A percentile compares a stretch with the other conserved stretches of the same genome.
Evolutionary conservation across 2,888 invertebrate genomes (phyloP).

Genomic region (Baronia brevicornis): DNA sequence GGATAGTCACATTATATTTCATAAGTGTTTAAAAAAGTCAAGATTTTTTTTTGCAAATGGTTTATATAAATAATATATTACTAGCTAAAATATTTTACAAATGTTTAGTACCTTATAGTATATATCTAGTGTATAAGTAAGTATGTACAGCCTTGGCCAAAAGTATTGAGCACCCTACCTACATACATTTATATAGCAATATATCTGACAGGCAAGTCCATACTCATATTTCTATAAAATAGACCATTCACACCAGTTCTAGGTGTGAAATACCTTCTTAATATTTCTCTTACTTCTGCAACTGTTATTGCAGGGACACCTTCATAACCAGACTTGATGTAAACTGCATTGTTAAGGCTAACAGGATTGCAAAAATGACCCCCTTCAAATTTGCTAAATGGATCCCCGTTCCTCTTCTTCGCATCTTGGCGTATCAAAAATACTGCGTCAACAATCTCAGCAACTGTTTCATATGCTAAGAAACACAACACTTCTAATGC

Average conservation of each 20-base stretch:
- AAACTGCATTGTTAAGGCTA: conserved; percentile 73
- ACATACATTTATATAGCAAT: conserved; percentile 40
- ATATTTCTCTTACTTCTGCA: conserved; percentile 87
- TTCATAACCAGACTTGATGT: conserved; percentile 76
- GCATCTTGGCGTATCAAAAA: conserved; percentile 87
- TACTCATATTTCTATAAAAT: conserved; percentile 63
- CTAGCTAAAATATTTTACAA: no score
- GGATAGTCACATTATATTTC: no score
- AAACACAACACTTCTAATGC: conserved; percentile 88
- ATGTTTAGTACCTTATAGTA: no score
- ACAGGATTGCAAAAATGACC: conserved; percentile 79
- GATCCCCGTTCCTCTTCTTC: conserved; percentile 79
- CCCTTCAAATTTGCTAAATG: conserved; percentile 80
- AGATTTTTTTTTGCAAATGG: no score
- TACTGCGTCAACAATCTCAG: conserved; percentile 89
- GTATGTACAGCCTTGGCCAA: no score
- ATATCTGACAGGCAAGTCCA: conserved; percentile 52
- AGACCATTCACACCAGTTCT: conserved; percentile 74
- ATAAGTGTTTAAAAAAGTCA: no score
- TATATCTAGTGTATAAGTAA: no score
- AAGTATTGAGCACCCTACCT: no score
- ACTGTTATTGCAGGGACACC: conserved; percentile 84
- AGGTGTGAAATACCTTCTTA: conserved; percentile 82
- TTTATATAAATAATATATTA: no score
- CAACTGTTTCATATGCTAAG: conserved; percentile 92